A percentile compares a stretch with the other conserved stretches of the same genome.
Conservation (phyloP, 2,113 vertebrate species). For the Trematocara variabile region DNA sequence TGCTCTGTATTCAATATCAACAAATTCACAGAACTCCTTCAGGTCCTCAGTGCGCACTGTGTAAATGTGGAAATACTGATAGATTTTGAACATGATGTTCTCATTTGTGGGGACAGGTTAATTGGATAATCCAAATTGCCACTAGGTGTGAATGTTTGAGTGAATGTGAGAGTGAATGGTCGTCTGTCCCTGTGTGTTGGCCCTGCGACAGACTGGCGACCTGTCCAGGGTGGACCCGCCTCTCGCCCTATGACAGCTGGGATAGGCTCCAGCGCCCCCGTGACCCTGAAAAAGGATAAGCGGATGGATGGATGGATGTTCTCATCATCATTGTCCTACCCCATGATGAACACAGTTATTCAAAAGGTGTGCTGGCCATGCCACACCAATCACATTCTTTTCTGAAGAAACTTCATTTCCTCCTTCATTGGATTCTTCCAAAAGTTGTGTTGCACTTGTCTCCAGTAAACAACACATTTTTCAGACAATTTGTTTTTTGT, state of each 20-base stretch:
- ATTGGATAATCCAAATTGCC: too few relatives aligned
- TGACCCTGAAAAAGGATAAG: too few relatives aligned
- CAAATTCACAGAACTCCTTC: not conserved
- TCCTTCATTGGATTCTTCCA: not conserved
- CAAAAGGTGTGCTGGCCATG: not conserved
- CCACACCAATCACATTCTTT: accelerated
- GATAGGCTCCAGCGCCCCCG: too few relatives aligned
- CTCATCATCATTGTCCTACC: not conserved
- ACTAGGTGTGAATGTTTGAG: too few relatives aligned
- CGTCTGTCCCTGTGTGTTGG: too few relatives aligned
- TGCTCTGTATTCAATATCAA: not conserved
- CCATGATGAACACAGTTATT: not conserved
- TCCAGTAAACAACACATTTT: not conserved
- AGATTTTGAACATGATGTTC: not conserved
- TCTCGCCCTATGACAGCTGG: too few relatives aligned
- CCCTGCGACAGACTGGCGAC: too few relatives aligned
- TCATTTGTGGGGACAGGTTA: too few relatives aligned
- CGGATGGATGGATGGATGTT: too few relatives aligned
- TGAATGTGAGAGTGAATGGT: too few relatives aligned
- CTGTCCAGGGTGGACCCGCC: too few relatives aligned
- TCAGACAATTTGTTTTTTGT: accelerated
- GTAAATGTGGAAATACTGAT: accelerated
- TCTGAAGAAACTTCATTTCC: not conserved
- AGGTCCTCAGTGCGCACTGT: accelerated
- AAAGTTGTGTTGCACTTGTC: not conserved